A percentile compares a stretch with the other conserved stretches of the same genome.
These are phyloP conservation scores for Nyctalus aviator DNA, from an alignment of 2,797 vertebrate genomes.

Conservation along the genomic window DNA sequence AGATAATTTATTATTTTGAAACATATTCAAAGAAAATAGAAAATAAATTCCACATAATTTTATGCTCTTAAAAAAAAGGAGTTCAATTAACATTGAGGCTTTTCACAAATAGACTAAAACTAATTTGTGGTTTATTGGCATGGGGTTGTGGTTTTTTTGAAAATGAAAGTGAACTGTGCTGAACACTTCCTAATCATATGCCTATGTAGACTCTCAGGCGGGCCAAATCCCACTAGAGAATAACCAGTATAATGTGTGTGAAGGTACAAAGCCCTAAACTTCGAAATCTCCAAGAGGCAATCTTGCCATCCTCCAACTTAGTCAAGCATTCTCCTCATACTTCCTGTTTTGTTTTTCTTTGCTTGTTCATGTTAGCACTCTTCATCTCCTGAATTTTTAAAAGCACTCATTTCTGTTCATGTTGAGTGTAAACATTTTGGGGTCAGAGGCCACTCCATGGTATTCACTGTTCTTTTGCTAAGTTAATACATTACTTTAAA, in stretches of 20 bases:
- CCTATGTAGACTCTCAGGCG: neutral
- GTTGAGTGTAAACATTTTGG: neutral
- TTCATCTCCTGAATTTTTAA: constrained; percentile 17
- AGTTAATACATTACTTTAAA: constrained; percentile 28
- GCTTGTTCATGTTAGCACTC: neutral
- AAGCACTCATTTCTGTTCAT: neutral
- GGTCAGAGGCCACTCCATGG: neutral
- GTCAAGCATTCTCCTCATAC: neutral
- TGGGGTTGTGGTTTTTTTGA: neutral
- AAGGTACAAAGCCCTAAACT: neutral
- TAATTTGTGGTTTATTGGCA: constrained; percentile 41
- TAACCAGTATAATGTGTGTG: neutral
- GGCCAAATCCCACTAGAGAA: neutral
- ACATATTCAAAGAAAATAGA: constrained; percentile 58
- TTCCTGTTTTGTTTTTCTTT: neutral
- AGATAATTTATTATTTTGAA: constrained; percentile 68
- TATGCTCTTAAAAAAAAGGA: constrained; percentile 57
- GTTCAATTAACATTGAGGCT: constrained; percentile 58
- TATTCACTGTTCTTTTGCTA: neutral
- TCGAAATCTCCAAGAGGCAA: neutral
- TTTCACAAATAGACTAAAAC: constrained; percentile 52
- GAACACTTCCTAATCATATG: neutral
- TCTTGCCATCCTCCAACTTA: neutral
- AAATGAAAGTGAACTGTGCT: constrained; percentile 51
- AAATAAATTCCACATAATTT: constrained; percentile 71